Evolutionary conservation across 2,797 vertebrate species (phyloP).

Genomic region (Danio tinwini): DNA sequence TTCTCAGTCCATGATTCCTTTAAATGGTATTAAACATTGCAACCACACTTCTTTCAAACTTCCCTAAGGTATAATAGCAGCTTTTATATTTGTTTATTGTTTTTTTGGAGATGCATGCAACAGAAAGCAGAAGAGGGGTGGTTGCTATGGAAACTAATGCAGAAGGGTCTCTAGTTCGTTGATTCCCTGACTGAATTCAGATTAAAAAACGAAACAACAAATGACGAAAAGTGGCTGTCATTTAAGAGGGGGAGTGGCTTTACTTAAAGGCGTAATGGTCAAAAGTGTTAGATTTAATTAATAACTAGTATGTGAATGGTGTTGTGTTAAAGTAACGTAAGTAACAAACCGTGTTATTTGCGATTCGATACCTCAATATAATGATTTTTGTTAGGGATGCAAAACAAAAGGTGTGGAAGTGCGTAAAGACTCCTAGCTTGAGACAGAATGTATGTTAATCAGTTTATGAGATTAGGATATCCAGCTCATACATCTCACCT

Average conservation of each 20-base stretch:
- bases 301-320: background rate
- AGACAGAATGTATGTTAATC: background rate
- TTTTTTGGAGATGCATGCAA: background rate
- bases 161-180: background rate
- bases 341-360: background rate
- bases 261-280: background rate
- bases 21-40: too few relatives aligned
- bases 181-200: background rate
- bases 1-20: too few relatives aligned
- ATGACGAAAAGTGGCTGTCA: background rate
- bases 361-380: background rate
- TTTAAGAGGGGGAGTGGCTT: background rate
- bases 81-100: too few relatives aligned
- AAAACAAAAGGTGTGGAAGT: slow-evolving; percentile 4
- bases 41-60: background rate
- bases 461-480: background rate
- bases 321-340: background rate
- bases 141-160: slow-evolving; percentile 68
- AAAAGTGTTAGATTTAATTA: background rate
- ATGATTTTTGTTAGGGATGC: background rate
- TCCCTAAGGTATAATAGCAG: background rate
- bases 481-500: slow-evolving; percentile 63
- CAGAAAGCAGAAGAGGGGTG: slow-evolving; percentile 51
- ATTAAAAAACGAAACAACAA: background rate
- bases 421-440: background rate